Evolutionary conservation across 1,140 invertebrate genomes (phyloP).

Genomic region (Cydia splendana): DNA sequence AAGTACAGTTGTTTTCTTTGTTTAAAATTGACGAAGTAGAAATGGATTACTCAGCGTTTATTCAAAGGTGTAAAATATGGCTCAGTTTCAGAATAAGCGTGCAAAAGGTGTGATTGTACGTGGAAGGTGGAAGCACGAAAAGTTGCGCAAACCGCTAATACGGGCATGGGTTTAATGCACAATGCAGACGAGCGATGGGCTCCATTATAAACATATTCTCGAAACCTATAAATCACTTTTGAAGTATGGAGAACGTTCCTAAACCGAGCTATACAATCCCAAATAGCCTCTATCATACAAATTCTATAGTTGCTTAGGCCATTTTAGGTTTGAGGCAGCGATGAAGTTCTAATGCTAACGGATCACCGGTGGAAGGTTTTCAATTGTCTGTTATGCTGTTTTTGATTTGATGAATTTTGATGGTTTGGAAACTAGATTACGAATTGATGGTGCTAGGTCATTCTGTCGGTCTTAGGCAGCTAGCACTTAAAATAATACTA

Average conservation of each 20-base stretch:
- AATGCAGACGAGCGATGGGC: slow-evolving; percentile 29
- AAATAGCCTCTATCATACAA: neutral
- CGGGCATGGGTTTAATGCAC: slow-evolving; percentile 27
- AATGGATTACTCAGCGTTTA: no score
- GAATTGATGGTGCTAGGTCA: neutral
- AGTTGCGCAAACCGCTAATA: slow-evolving; percentile 24
- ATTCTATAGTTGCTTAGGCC: neutral
- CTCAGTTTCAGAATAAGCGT: slow-evolving; percentile 21
- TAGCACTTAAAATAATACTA: neutral
- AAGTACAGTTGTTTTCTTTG: no score
- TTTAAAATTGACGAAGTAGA: no score
- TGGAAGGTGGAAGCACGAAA: slow-evolving; percentile 23
- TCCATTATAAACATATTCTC: slow-evolving; percentile 17
- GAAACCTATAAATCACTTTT: slow-evolving; percentile 19
- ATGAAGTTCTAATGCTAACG: neutral
- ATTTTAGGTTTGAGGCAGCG: neutral
- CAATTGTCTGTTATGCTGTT: neutral
- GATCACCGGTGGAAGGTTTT: neutral
- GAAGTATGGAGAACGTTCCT: slow-evolving; percentile 26
- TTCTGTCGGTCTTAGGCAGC: neutral
- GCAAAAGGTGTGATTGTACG: slow-evolving; percentile 28
- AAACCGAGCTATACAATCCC: neutral
- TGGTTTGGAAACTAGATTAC: slow-evolving; percentile 28
- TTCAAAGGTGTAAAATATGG: neutral
- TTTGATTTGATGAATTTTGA: neutral